A percentile compares a stretch with the other conserved stretches of the same genome.
Conservation (phyloP, 2,113 vertebrate genomes). For the Vireo altiloquus region DNA sequence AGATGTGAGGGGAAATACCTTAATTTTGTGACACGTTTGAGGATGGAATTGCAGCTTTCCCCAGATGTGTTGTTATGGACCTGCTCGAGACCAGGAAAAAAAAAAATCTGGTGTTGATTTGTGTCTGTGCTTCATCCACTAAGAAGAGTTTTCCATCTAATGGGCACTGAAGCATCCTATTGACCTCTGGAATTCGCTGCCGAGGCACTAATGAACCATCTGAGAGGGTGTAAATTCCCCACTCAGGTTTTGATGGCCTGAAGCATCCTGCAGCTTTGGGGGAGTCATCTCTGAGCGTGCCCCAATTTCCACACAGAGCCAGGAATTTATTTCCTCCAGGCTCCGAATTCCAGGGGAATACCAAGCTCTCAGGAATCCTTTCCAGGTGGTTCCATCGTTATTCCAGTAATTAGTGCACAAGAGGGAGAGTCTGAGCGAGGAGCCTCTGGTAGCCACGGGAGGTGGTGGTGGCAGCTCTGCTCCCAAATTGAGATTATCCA, state of each 20-base stretch:
- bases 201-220: neutral
- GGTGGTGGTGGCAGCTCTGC: neutral
- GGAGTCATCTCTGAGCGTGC: fast-evolving
- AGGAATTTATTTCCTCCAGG: neutral
- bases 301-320: neutral
- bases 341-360: neutral
- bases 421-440: neutral
- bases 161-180: no score
- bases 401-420: neutral
- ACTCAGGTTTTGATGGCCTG: neutral
- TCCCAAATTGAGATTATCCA: neutral
- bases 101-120: neutral
- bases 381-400: neutral
- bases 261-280: neutral
- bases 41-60: neutral
- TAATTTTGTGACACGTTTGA: neutral
- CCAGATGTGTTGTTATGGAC: neutral
- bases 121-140: neutral
- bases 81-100: neutral
- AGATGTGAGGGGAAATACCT: neutral
- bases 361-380: neutral
- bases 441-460: neutral
- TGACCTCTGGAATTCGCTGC: neutral
- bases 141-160: neutral
- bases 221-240: neutral